Conservation (phyloP, 2,888 invertebrate genomes). For the Tolmerus cingulatus region DNA sequence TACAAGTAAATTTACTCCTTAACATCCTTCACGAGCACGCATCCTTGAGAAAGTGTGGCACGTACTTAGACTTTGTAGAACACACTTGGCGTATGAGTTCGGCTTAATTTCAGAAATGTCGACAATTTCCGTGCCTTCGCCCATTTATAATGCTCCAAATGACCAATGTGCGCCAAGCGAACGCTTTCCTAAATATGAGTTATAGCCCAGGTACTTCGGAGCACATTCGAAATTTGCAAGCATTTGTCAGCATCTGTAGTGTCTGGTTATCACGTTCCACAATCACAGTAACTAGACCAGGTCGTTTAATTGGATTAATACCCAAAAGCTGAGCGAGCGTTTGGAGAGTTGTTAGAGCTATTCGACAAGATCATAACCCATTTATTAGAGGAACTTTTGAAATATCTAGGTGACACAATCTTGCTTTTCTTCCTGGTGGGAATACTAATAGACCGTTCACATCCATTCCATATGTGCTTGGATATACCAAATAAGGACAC, state of each 20-base stretch:
- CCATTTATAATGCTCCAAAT: neutral
- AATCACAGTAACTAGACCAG: neutral
- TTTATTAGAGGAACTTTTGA: neutral
- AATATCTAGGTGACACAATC: neutral
- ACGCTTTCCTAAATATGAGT: neutral
- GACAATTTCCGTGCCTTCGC: neutral
- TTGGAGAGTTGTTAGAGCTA: neutral
- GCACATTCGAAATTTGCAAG: neutral
- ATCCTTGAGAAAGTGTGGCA: neutral
- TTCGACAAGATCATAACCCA: neutral
- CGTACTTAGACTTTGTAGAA: neutral
- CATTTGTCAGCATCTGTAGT: neutral
- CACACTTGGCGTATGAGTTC: neutral
- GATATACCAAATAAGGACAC: neutral
- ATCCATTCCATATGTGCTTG: neutral
- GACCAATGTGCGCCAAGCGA: neutral
- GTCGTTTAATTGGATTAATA: neutral
- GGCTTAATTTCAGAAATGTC: neutral
- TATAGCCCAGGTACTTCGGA: neutral
- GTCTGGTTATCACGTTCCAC: neutral
- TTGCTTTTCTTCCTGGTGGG: neutral
- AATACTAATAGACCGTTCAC: neutral
- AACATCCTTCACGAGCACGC: neutral
- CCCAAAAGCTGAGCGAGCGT: neutral
- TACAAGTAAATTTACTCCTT: neutral